phyloP scores from a whole-genome alignment of 2,113 vertebrate species.

The Rallus limicola region DNA sequence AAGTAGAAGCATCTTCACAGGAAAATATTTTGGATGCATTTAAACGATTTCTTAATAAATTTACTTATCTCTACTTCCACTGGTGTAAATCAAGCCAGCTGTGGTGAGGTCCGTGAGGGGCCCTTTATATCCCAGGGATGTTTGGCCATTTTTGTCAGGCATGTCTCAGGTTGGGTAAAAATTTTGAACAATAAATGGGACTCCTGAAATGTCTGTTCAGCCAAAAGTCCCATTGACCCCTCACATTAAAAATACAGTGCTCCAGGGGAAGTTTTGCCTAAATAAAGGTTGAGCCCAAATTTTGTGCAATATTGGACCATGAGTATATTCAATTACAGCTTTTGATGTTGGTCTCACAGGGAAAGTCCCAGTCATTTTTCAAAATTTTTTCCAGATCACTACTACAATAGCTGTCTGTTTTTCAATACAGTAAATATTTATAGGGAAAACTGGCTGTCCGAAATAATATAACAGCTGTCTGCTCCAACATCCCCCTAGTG shows the following conservation, averaged over 20 bases:
- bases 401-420: slow-evolving; percentile 48
- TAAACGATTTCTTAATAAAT: not conserved
- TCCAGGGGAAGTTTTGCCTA: not conserved
- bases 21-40: not conserved
- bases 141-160: not conserved
- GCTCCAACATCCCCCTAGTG: slow-evolving; percentile 28
- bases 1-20: not conserved
- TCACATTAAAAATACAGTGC: not conserved
- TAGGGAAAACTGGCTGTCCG: slow-evolving; percentile 51
- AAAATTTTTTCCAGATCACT: slow-evolving; percentile 34
- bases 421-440: slow-evolving; percentile 66
- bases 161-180: not conserved
- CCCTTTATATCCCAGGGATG: not conserved
- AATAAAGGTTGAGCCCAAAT: slow-evolving; percentile 5
- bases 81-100: not conserved
- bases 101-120: not conserved
- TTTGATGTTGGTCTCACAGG: slow-evolving; percentile 40
- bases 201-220: not conserved
- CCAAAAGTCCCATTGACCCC: not conserved
- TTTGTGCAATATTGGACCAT: slow-evolving; percentile 42
- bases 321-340: slow-evolving; percentile 42
- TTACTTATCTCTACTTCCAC: not conserved
- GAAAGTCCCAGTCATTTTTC: slow-evolving; percentile 51
- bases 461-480: slow-evolving; percentile 40
- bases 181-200: not conserved